Percentiles rank a stretch among this genome's conserved stretches.
phyloP scores from a whole-genome alignment of 2,113 vertebrate species.

The Chlamydotis undulata region DNA sequence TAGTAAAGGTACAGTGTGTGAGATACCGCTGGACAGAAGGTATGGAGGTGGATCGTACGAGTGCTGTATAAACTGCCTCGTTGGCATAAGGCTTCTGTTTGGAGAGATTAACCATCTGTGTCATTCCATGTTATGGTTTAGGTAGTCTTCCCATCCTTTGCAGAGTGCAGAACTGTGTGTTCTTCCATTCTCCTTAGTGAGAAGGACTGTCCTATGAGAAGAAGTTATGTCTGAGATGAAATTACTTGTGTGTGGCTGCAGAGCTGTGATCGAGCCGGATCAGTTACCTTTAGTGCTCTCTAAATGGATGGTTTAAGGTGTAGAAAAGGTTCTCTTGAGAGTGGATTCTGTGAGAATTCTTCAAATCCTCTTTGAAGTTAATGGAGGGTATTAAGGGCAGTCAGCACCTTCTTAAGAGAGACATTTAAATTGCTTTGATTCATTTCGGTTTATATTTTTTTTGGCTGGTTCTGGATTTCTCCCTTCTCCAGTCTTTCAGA shows the following conservation, averaged over 20 bases:
- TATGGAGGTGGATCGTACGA: not conserved
- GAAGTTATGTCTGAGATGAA: not conserved
- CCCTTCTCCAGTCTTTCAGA: not conserved
- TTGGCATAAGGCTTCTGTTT: not conserved
- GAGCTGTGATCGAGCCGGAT: not conserved
- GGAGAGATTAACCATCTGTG: not conserved
- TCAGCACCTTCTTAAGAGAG: constrained; percentile 32
- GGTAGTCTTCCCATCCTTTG: not conserved
- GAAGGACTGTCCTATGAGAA: not conserved
- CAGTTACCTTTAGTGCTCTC: not conserved
- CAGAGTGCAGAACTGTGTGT: not conserved
- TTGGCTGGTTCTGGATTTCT: not conserved
- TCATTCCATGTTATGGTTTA: not conserved
- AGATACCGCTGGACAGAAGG: not conserved
- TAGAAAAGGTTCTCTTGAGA: not conserved
- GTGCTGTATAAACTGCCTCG: not conserved
- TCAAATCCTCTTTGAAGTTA: constrained; percentile 52
- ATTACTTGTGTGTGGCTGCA: not conserved
- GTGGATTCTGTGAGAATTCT: constrained; percentile 28
- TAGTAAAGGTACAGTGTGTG: not conserved
- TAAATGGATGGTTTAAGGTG: not conserved
- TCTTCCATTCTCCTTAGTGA: not conserved
- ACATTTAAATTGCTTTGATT: constrained; percentile 46
- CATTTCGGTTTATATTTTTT: not conserved
- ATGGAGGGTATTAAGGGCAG: not conserved